These are phyloP conservation scores for Serrognathus titanus DNA, from an alignment of 2,888 invertebrate species.

Conservation along the genomic window DNA sequence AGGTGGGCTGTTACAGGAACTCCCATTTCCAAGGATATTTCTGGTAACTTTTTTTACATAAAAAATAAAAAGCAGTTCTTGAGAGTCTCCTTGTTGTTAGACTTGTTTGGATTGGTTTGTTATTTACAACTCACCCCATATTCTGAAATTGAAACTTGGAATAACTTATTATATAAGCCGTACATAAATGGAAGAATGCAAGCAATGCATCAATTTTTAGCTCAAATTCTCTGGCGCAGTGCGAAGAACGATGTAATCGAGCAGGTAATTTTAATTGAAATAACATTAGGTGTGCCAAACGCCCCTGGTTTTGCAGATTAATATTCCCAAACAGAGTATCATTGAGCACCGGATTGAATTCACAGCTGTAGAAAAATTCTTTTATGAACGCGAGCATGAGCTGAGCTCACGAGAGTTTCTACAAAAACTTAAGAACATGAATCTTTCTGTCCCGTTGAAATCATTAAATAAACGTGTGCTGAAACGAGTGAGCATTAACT, in stretches of 20 bases:
- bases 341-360: slow-evolving; percentile 60
- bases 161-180: slow-evolving; percentile 51
- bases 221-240: slow-evolving; percentile 65
- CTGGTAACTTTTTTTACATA: slow-evolving; percentile 30
- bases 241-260: slow-evolving; percentile 63
- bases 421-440: slow-evolving; percentile 46
- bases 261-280: slow-evolving; percentile 47
- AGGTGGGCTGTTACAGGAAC: slow-evolving; percentile 78
- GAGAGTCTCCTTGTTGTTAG: slow-evolving; percentile 39
- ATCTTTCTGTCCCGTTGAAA: slow-evolving; percentile 49
- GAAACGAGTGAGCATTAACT: slow-evolving; percentile 39
- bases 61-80: no score
- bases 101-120: slow-evolving; percentile 54
- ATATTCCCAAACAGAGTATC: slow-evolving; percentile 62
- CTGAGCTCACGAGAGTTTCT: slow-evolving; percentile 52
- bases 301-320: slow-evolving; percentile 45
- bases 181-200: slow-evolving; percentile 49
- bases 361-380: slow-evolving; percentile 70
- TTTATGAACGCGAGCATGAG: slow-evolving; percentile 63
- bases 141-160: slow-evolving; percentile 53
- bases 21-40: slow-evolving; percentile 44
- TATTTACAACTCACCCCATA: slow-evolving; percentile 61
- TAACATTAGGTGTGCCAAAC: neutral
- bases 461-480: slow-evolving; percentile 49
- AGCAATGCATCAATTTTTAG: slow-evolving; percentile 53